Conservation (phyloP, 2,113 vertebrate species). For the Calidris pugnax region DNA sequence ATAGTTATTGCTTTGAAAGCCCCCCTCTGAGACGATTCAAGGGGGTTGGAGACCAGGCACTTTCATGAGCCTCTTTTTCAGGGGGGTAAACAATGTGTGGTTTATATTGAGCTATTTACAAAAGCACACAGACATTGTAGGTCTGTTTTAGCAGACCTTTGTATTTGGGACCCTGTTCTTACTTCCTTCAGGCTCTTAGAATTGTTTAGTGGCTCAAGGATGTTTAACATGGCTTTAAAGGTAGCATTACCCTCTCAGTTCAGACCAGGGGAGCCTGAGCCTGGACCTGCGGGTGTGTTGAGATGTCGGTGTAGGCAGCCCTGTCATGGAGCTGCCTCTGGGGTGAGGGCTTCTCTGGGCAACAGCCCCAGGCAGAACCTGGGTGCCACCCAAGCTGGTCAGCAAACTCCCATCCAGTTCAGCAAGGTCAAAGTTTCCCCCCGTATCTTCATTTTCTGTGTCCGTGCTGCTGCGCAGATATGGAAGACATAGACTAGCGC, state of each 20-base stretch:
- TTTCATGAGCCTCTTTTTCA: conserved; percentile 6
- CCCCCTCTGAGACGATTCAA: conserved; percentile 34
- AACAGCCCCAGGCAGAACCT: neutral
- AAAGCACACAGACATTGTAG: neutral
- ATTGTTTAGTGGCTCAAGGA: neutral
- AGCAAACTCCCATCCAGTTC: neutral
- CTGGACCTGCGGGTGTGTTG: neutral
- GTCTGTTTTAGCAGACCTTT: neutral
- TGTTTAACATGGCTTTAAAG: neutral
- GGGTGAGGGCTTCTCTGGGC: neutral
- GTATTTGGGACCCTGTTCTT: neutral
- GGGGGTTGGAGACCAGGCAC: conserved; percentile 36
- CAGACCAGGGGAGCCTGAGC: neutral
- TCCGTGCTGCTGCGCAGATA: neutral
- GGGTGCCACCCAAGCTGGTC: neutral
- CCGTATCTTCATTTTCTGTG: neutral
- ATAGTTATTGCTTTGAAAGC: conserved; percentile 74
- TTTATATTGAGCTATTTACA: neutral
- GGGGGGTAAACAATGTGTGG: neutral
- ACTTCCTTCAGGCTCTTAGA: neutral
- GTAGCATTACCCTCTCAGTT: neutral
- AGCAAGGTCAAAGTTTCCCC: neutral
- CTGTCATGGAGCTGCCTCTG: neutral
- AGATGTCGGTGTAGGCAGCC: fast-evolving
- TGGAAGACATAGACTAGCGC: neutral